Evolutionary conservation across 1,140 invertebrate species (phyloP).

Genomic region (Caenorhabditis briggsae): DNA sequence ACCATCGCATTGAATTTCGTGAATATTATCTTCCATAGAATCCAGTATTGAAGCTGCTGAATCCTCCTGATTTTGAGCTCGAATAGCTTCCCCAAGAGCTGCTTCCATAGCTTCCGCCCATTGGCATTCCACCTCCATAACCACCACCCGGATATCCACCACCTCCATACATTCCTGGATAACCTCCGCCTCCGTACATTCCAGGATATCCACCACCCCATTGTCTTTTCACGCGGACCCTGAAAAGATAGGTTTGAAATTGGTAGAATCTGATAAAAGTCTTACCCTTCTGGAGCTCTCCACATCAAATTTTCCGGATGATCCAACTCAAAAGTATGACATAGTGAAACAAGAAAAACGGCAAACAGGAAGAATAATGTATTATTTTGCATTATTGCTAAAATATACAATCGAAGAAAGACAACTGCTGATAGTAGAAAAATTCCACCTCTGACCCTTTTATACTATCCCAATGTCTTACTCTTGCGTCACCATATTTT

Average conservation of each 20-base stretch:
- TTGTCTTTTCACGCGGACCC: conserved; percentile 1
- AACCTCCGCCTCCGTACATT: conserved; percentile 1
- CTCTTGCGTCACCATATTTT: not conserved
- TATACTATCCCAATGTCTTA: not conserved
- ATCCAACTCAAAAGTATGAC: not conserved
- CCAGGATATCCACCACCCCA: conserved; percentile 2
- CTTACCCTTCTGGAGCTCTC: conserved; percentile 26
- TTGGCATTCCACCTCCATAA: conserved; percentile 19
- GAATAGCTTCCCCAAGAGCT: conserved; percentile 36
- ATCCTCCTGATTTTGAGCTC: conserved; percentile 27
- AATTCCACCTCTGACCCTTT: not conserved
- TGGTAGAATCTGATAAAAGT: not conserved
- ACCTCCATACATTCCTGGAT: conserved; percentile 30
- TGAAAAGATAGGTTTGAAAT: not conserved
- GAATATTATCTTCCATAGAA: conserved; percentile 17
- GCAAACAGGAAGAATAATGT: not conserved
- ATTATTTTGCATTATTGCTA: not conserved
- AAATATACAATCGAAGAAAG: not conserved
- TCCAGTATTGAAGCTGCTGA: conserved; percentile 20
- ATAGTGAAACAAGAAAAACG: not conserved
- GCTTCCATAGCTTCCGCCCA: conserved; percentile 37
- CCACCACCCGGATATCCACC: not conserved
- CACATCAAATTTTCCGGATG: conserved; percentile 5
- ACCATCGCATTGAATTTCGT: not conserved
- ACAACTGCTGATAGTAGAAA: not conserved